A percentile compares a stretch with the other conserved stretches of the same genome.
Evolutionary conservation across 2,113 vertebrate species (phyloP).

Genomic region (Ochotona princeps): DNA sequence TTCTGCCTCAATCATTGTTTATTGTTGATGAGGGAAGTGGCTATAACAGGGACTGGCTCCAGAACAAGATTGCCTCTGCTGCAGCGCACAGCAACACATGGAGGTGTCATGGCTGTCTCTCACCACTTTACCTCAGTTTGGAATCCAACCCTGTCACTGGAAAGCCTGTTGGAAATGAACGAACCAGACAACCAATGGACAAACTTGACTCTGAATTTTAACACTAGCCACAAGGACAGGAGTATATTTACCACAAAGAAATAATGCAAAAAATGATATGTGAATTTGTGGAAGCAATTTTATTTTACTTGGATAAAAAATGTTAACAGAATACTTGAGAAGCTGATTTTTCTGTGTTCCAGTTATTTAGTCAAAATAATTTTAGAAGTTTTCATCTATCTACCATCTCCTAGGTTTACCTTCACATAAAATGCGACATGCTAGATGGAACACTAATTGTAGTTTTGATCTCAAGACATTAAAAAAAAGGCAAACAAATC

Average conservation of each 20-base stretch:
- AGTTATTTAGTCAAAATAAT: not conserved
- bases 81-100: not conserved
- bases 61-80: not conserved
- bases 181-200: not conserved
- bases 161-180: not conserved
- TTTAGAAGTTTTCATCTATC: conserved; percentile 15
- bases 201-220: not conserved
- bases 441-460: not conserved
- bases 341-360: not conserved
- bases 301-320: not conserved
- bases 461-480: not conserved
- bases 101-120: not conserved
- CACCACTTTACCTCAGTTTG: not conserved
- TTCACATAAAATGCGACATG: not conserved
- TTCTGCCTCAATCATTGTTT: not conserved
- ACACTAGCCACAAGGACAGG: not conserved
- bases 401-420: not conserved
- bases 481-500: not conserved
- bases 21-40: not conserved
- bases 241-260: not conserved
- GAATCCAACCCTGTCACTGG: not conserved
- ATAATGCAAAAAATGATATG: not conserved
- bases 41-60: not conserved
- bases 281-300: conserved; percentile 21
- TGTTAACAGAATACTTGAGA: not conserved